Conservation (phyloP, 2,113 vertebrate species). For the Climacteris rufus region DNA sequence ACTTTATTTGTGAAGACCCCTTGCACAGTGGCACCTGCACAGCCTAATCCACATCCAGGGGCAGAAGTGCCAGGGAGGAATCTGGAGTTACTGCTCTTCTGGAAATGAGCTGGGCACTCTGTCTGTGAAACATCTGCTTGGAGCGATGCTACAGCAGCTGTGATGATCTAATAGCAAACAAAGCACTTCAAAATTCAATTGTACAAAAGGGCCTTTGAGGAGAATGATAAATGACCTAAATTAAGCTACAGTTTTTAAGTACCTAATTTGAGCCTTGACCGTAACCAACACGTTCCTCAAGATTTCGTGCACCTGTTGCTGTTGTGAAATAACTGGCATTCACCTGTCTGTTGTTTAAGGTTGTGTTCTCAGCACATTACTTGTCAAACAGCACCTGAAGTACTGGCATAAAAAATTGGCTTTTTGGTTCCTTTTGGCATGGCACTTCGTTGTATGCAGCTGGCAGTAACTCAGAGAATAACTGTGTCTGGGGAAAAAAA, state of each 20-base stretch:
- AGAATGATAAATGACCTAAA: slow-evolving; percentile 79
- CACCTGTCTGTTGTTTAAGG: slow-evolving; percentile 14
- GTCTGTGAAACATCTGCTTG: slow-evolving; percentile 75
- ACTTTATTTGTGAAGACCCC: background rate
- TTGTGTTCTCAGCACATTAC: slow-evolving; percentile 11
- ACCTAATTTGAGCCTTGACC: slow-evolving; percentile 68
- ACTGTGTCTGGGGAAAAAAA: background rate
- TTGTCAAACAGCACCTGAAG: slow-evolving; percentile 17
- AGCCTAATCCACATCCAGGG: background rate
- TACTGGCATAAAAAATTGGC: background rate
- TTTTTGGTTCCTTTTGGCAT: background rate
- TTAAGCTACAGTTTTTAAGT: slow-evolving; percentile 73
- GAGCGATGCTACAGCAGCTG: slow-evolving; percentile 72
- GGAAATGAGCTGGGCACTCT: slow-evolving; percentile 48
- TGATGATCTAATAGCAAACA: slow-evolving; percentile 71
- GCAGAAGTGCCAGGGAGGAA: slow-evolving; percentile 51
- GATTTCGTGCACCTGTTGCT: slow-evolving; percentile 71
- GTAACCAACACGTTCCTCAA: slow-evolving; percentile 65
- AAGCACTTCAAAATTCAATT: slow-evolving; percentile 72
- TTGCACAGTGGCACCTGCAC: slow-evolving; percentile 42
- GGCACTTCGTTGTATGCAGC: background rate
- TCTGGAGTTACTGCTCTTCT: slow-evolving; percentile 26
- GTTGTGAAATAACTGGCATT: slow-evolving; percentile 54
- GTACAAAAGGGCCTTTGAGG: slow-evolving; percentile 73
- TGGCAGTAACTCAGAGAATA: background rate